Evolutionary conservation across 2,113 vertebrate genomes (phyloP).

Genomic region (Prinia subflava): DNA sequence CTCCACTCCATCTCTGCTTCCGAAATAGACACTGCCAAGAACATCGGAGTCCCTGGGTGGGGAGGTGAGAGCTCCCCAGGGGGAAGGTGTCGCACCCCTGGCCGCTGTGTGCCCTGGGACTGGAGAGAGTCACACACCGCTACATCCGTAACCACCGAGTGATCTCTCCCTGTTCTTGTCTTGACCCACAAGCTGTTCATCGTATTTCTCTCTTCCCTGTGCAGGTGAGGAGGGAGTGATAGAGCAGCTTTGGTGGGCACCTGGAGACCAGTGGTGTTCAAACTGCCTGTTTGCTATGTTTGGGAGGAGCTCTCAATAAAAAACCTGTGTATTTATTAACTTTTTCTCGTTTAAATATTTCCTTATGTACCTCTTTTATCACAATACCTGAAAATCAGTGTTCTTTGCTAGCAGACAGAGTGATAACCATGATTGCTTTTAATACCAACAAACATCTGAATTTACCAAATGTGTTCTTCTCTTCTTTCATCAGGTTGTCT

Average conservation of each 20-base stretch:
- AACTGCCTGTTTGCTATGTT: neutral
- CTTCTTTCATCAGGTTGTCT: neutral
- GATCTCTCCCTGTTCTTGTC: fast-evolving
- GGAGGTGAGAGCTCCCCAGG: too few species aligned
- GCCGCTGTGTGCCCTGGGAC: too few species aligned
- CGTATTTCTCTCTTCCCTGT: neutral
- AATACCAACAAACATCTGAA: neutral
- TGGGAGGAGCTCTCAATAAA: neutral
- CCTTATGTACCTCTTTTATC: neutral
- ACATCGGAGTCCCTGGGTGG: too few species aligned
- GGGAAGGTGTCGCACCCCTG: too few species aligned
- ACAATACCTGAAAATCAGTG: neutral
- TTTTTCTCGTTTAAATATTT: neutral
- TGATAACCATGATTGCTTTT: neutral
- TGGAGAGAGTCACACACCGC: too few species aligned
- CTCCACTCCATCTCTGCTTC: too few species aligned
- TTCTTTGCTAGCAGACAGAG: neutral
- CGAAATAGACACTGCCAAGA: too few species aligned
- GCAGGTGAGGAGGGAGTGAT: neutral
- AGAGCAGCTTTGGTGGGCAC: neutral
- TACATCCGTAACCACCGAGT: fast-evolving
- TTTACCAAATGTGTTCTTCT: neutral
- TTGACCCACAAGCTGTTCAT: neutral
- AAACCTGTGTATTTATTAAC: neutral
- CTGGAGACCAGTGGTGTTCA: neutral